Conservation (phyloP, 53 echinoderm and acorn worm genomes). For the Echinometra lucunter region DNA sequence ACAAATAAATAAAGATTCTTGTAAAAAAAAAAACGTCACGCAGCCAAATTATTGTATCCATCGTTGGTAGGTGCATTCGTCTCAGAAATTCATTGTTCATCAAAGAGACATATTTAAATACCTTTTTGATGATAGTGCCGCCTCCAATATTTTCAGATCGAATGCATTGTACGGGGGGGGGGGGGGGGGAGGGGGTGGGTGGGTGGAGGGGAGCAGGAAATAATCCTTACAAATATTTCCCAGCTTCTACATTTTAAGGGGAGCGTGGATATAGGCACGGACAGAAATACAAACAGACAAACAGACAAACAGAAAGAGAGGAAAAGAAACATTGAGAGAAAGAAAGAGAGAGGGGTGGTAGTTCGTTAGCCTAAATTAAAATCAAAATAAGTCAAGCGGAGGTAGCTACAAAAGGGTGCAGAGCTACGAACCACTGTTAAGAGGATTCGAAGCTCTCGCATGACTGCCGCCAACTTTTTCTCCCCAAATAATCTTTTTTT, state of each 20-base stretch:
- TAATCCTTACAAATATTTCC: too few species aligned
- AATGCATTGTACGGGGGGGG: too few species aligned
- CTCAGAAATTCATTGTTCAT: too few species aligned
- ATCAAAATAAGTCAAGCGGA: constrained; percentile 54
- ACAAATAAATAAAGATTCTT: too few species aligned
- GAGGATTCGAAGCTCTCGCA: constrained; percentile 49
- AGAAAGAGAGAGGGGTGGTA: too few species aligned
- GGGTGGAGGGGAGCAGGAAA: neutral
- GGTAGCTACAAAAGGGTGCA: neutral
- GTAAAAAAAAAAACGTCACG: too few species aligned
- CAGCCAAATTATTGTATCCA: too few species aligned
- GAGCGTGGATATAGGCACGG: neutral
- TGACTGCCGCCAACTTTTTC: constrained; percentile 36
- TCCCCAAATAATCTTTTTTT: neutral
- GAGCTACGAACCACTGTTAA: neutral
- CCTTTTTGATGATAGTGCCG: too few species aligned
- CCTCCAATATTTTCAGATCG: too few species aligned
- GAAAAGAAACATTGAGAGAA: neutral
- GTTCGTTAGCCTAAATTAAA: constrained; percentile 57
- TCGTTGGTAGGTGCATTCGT: too few species aligned
- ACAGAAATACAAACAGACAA: constrained; percentile 5
- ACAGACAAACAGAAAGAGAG: neutral
- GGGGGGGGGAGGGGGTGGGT: neutral
- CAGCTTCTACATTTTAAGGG: neutral
- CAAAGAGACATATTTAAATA: too few species aligned